Evolutionary conservation across 2,113 vertebrate genomes (phyloP).

Genomic region (Ginglymostoma cirratum): DNA sequence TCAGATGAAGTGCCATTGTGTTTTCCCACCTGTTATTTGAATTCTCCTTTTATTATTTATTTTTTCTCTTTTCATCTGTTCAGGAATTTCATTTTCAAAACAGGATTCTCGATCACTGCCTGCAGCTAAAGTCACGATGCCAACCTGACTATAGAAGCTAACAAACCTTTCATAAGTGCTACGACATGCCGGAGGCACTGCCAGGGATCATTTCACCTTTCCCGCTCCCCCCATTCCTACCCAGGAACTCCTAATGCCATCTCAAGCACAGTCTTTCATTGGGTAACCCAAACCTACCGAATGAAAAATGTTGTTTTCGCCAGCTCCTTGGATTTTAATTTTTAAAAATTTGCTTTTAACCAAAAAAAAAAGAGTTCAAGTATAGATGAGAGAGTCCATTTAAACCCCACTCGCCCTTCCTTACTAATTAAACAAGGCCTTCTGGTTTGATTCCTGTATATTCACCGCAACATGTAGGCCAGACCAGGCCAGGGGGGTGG

Average conservation of each 20-base stretch:
- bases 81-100: neutral
- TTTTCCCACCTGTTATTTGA: too few relatives aligned
- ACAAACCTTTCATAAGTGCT: neutral
- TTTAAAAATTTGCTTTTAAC: too few relatives aligned
- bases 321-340: neutral
- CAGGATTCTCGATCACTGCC: neutral
- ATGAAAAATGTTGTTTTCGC: neutral
- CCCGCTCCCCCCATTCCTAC: neutral
- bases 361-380: neutral
- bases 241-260: neutral
- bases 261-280: neutral
- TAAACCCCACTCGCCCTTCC: neutral
- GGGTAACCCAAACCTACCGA: neutral
- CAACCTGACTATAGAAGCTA: neutral
- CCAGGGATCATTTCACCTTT: neutral
- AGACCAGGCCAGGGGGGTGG: too few relatives aligned
- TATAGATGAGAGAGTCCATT: neutral
- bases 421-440: neutral
- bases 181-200: neutral
- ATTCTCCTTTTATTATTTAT: too few relatives aligned
- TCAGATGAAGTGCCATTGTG: too few relatives aligned
- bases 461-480: too few relatives aligned
- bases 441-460: too few relatives aligned
- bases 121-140: neutral
- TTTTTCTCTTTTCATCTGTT: neutral